A percentile compares a stretch with the other conserved stretches of the same genome.
These are phyloP conservation scores for Nibea coibor DNA, from an alignment of 2,113 vertebrate species.

Conservation along the genomic window DNA sequence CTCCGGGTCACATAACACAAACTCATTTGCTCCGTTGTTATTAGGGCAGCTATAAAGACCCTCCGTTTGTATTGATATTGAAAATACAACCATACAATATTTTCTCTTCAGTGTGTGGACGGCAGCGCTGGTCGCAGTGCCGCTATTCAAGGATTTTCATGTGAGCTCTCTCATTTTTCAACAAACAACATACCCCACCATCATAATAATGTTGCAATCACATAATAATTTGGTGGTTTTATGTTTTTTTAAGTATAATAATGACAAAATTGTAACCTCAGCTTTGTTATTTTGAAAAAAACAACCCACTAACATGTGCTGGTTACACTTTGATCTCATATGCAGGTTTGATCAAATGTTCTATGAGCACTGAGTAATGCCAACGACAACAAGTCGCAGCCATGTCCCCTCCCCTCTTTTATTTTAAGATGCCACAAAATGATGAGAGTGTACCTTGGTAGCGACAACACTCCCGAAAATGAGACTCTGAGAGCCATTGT, in stretches of 20 bases:
- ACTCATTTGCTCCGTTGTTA: no score
- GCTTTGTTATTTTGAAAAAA: background rate
- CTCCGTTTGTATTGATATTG: no score
- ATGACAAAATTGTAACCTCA: background rate
- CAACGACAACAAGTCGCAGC: conserved; percentile 19
- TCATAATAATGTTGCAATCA: background rate
- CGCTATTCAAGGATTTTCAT: background rate
- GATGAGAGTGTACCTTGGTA: conserved; percentile 41
- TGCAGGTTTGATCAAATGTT: conserved; percentile 14
- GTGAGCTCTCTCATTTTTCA: background rate
- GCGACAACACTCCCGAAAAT: conserved; percentile 16
- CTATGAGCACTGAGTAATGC: background rate
- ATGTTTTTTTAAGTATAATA: background rate
- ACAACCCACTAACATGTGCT: background rate
- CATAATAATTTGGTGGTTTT: background rate
- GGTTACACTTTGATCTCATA: background rate
- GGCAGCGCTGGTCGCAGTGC: no score
- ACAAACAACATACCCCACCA: background rate
- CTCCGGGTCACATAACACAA: background rate
- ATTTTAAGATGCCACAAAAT: conserved; percentile 28
- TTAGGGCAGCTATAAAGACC: no score
- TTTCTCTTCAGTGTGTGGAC: no score
- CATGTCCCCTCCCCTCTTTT: background rate
- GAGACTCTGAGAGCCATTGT: conserved; percentile 49
- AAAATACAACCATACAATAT: no score